Evolutionary conservation across 2,797 vertebrate genomes (phyloP).

Genomic region (Chelmon rostratus): DNA sequence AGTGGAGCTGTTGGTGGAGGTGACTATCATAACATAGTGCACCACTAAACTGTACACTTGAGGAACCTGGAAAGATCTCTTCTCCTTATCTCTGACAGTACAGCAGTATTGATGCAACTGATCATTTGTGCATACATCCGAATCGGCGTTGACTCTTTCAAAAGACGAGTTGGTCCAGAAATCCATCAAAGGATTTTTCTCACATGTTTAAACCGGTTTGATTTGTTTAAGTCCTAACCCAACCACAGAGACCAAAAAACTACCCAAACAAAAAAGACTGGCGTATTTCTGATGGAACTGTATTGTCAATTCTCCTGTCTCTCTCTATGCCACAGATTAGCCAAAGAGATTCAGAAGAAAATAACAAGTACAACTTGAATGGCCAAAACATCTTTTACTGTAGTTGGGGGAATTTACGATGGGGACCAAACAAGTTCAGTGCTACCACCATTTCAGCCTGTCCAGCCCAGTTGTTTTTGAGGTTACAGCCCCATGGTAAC

Average conservation of each 20-base stretch:
- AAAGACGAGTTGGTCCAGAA: neutral
- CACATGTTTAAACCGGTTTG: constrained; percentile 26
- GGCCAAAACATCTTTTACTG: neutral
- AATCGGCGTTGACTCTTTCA: neutral
- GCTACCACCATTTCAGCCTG: constrained; percentile 30
- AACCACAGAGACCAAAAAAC: constrained; percentile 18
- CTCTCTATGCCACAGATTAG: neutral
- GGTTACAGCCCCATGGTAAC: constrained; percentile 71
- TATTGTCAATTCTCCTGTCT: neutral
- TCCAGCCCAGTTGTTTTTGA: constrained; percentile 58
- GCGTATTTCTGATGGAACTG: constrained; percentile 1
- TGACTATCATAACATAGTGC: constrained; percentile 24
- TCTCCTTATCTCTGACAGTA: neutral
- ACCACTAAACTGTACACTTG: constrained; percentile 20
- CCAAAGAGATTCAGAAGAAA: neutral
- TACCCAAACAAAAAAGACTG: constrained; percentile 15
- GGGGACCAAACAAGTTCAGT: constrained; percentile 29
- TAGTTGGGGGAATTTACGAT: constrained; percentile 1
- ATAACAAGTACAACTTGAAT: constrained; percentile 14
- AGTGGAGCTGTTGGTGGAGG: constrained; percentile 29
- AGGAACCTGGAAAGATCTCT: constrained; percentile 14
- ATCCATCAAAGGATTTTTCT: neutral
- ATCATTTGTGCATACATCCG: neutral
- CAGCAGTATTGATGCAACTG: neutral
- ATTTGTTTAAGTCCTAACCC: neutral